These are phyloP conservation scores for Bradynema listronoti DNA, from an alignment of 1,140 invertebrate species.

Conservation along the genomic window DNA sequence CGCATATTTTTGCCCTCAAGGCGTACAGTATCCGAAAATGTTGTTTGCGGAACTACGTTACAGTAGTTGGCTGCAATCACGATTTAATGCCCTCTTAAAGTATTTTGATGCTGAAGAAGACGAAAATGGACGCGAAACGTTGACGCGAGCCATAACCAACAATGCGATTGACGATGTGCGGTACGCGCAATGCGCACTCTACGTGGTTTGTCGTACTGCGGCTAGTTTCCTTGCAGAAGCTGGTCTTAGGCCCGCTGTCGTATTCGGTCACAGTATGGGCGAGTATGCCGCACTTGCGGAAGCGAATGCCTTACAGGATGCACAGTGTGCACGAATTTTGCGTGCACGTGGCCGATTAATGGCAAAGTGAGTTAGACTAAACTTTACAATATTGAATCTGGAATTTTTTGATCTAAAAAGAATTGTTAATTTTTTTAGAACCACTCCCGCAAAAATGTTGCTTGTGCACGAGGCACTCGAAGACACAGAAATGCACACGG, in stretches of 20 bases:
- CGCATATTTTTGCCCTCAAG: slow-evolving; percentile 48
- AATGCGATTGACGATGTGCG: slow-evolving; percentile 14
- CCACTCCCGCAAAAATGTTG: slow-evolving; percentile 39
- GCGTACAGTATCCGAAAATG: slow-evolving; percentile 46
- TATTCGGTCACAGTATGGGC: slow-evolving; percentile 47
- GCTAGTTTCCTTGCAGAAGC: slow-evolving; percentile 7
- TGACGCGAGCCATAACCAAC: background rate
- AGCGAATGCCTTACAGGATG: slow-evolving; percentile 14
- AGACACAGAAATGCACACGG: slow-evolving; percentile 15
- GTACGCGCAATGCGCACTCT: slow-evolving; percentile 35
- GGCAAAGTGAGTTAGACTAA: too few relatives aligned
- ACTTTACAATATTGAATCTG: too few relatives aligned
- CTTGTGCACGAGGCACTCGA: slow-evolving; percentile 16
- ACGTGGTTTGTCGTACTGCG: slow-evolving; percentile 29
- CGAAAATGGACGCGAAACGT: background rate
- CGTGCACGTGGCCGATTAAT: slow-evolving; percentile 23
- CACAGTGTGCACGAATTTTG: slow-evolving; percentile 29
- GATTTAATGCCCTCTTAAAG: background rate
- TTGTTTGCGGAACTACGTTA: background rate
- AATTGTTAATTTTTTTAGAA: too few relatives aligned
- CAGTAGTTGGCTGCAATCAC: background rate
- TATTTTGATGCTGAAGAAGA: slow-evolving; percentile 6
- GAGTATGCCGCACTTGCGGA: slow-evolving; percentile 41
- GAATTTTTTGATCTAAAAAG: too few relatives aligned
- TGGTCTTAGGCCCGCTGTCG: slow-evolving; percentile 4